Base-by-base conservation (phyloP, 1,140 invertebrate species). In the Pseudomyrmex cubaensis region DNA sequence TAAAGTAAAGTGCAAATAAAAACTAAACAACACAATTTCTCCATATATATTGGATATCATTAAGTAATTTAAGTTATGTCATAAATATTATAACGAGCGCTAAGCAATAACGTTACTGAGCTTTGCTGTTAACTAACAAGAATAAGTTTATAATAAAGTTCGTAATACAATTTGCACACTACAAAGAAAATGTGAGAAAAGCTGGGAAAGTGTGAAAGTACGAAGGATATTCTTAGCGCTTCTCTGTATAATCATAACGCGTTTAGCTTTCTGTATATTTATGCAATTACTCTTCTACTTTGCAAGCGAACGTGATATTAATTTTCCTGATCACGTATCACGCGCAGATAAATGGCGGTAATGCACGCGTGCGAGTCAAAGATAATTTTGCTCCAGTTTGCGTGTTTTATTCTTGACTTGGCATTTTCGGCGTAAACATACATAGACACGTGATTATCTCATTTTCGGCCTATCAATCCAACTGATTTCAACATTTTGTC, bases 381-480 rank as follows among this genome's bases (percentile, higher is more conserved):
- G 66, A 61, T 62, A 3, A 57, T 70, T 35, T 84, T 69, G 54
- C 22, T 48, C 61, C 59, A 69, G 74, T 84, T 84, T 46, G 48
- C 62, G 2, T 54, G 20, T 84, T 86, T 85, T 67, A 73, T 67
- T 54, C 48, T 15, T 20, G 10, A 20, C 48, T 48, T 48, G 46
- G 25, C 17, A 66, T 75, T 35, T 48, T 5, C 15, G 22, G 0
- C 5, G 9, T 25, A 44, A 25, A 52, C 35, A 4, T 12, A 54
- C 2, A 25, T n/a, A 70, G 20, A 61, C 50, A 22, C 46, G 66
- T 70, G n/a, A 44, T 48, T 62, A 50, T 15, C 50, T 52, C 44
- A 63, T 66, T 77, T 66, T 10, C 73, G 20, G 22, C 50, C 62
- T 83, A 75, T 83, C 73, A 17, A 61, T 59, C 62, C 62, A 72